These are phyloP conservation scores for Phthorimaea operculella DNA, from an alignment of 1,140 invertebrate genomes.

Conservation along the genomic window DNA sequence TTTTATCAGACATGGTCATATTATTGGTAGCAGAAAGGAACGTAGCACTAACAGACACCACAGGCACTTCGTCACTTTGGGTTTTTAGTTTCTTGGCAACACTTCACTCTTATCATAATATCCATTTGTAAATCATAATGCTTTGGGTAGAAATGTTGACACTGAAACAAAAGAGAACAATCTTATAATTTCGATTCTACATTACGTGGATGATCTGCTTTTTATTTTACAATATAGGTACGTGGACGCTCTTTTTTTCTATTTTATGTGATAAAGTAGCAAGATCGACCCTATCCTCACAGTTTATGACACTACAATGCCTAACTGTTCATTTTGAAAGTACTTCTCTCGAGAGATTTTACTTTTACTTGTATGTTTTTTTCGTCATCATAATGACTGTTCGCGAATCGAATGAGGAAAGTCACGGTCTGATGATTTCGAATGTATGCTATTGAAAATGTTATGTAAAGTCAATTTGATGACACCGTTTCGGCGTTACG, in stretches of 20 bases:
- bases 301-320: too few relatives aligned
- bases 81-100: conserved; percentile 67
- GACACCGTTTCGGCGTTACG: too few relatives aligned
- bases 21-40: conserved; percentile 36
- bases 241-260: too few relatives aligned
- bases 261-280: too few relatives aligned
- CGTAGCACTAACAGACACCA: conserved; percentile 58
- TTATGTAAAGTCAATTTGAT: neutral
- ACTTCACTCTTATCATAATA: conserved; percentile 69
- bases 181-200: neutral
- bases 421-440: neutral
- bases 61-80: conserved; percentile 63
- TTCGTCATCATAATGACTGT: neutral
- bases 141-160: conserved; percentile 66
- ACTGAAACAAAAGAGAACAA: conserved; percentile 56
- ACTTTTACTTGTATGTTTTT: conserved; percentile 28
- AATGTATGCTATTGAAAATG: neutral
- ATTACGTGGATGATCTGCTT: too few relatives aligned
- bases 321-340: conserved; percentile 8
- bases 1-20: conserved; percentile 58
- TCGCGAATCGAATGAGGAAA: neutral
- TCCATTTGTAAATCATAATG: conserved; percentile 69
- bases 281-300: too few relatives aligned
- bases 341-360: conserved; percentile 11
- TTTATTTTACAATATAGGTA: too few relatives aligned